Conservation (phyloP, 2,888 invertebrate species). For the Maniola hyperantus region DNA sequence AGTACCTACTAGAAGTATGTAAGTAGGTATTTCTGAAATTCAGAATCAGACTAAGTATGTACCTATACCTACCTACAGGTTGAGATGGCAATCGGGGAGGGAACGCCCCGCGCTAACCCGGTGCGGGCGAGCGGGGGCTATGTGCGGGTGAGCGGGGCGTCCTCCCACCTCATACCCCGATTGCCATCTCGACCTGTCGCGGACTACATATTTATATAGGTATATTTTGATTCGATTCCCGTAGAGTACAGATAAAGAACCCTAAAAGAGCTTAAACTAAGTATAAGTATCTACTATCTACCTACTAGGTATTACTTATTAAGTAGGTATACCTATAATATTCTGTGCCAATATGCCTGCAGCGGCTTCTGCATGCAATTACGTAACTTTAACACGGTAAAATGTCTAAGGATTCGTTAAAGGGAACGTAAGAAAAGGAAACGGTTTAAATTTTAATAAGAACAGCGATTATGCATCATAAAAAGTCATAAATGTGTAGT, state of each 20-base stretch:
- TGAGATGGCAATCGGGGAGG: too few relatives aligned
- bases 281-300: background rate
- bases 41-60: too few relatives aligned
- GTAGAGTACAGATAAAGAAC: background rate
- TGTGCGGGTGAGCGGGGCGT: too few relatives aligned
- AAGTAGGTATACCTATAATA: too few relatives aligned
- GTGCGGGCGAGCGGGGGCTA: too few relatives aligned
- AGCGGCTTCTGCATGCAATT: slow-evolving; percentile 6
- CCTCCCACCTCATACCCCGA: too few relatives aligned
- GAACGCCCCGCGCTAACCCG: too few relatives aligned
- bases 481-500: slow-evolving; percentile 78
- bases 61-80: too few relatives aligned
- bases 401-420: slow-evolving; percentile 55
- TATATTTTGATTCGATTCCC: background rate
- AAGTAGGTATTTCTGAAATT: too few relatives aligned
- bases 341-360: background rate
- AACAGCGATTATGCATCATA: slow-evolving; percentile 77
- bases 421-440: slow-evolving; percentile 67
- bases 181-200: too few relatives aligned
- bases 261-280: background rate
- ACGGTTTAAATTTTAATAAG: slow-evolving; percentile 80
- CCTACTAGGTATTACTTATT: background rate
- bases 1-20: too few relatives aligned
- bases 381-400: slow-evolving; percentile 43
- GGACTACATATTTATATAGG: too few relatives aligned